Evolutionary conservation across 2,113 vertebrate genomes (phyloP).

Genomic region (Hymenochirus boettgeri): DNA sequence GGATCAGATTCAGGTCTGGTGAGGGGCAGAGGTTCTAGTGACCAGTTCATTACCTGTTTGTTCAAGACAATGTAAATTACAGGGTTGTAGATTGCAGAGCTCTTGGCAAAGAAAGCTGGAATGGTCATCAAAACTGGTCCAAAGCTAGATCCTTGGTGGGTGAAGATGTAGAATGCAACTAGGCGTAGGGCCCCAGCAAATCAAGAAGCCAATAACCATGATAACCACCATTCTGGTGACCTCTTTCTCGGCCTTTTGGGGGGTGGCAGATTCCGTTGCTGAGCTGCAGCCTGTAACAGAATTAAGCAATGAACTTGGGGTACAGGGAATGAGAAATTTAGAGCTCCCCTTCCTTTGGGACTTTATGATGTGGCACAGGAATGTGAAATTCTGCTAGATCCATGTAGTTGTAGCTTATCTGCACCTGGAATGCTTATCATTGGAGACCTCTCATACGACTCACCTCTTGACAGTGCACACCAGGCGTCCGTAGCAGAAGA

Average conservation of each 20-base stretch:
- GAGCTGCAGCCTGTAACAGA: slow-evolving; percentile 78
- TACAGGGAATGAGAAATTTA: too few species aligned
- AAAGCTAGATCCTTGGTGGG: slow-evolving; percentile 82
- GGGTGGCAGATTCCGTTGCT: slow-evolving; percentile 91
- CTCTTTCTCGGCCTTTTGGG: slow-evolving; percentile 91
- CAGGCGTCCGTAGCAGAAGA: slow-evolving; percentile 94
- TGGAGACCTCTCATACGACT: slow-evolving; percentile 27
- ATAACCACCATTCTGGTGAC: slow-evolving; percentile 94
- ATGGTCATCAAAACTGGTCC: slow-evolving; percentile 91
- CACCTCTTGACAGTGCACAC: slow-evolving; percentile 94
- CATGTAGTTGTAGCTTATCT: too few species aligned
- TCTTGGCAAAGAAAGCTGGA: slow-evolving; percentile 94
- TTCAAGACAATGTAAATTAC: slow-evolving; percentile 96
- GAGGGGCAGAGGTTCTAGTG: too few species aligned
- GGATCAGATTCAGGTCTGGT: too few species aligned
- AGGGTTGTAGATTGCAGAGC: slow-evolving; percentile 85
- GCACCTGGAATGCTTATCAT: too few species aligned
- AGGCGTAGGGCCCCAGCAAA: slow-evolving; percentile 92
- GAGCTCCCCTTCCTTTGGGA: too few species aligned
- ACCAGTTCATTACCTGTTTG: slow-evolving; percentile 76
- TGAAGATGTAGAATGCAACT: slow-evolving; percentile 92
- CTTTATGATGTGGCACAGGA: too few species aligned
- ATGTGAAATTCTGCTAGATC: too few species aligned
- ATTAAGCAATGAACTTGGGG: too few species aligned
- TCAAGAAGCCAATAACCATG: slow-evolving; percentile 89